These are phyloP conservation scores for Edolisoma coerulescens DNA, from an alignment of 2,113 vertebrate species.

Conservation along the genomic window DNA sequence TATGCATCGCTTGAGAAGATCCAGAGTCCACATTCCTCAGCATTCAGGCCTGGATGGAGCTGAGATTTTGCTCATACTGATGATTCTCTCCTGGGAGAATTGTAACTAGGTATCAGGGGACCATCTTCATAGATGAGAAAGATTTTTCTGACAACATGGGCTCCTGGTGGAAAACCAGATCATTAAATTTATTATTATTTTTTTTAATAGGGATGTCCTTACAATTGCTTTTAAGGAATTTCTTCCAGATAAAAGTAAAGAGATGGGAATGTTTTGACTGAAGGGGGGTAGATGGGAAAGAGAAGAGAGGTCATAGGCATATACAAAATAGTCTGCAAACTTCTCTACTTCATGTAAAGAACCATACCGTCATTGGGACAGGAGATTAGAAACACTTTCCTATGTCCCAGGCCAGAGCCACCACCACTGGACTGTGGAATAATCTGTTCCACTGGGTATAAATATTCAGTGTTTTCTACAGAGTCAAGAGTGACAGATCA, in stretches of 20 bases:
- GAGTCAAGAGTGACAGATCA: background rate
- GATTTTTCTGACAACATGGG: background rate
- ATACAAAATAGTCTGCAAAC: background rate
- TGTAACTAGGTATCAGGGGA: background rate
- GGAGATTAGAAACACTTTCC: background rate
- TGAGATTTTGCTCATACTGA: background rate
- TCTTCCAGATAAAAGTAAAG: background rate
- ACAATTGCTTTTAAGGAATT: background rate
- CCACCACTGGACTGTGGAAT: background rate
- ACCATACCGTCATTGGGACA: rapidly evolving
- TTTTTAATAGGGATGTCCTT: background rate
- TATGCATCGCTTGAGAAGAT: background rate
- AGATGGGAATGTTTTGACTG: background rate
- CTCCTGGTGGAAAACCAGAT: background rate
- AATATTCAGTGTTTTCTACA: background rate
- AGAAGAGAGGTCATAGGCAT: background rate
- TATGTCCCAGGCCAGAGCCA: background rate
- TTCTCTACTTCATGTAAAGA: background rate
- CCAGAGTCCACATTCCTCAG: background rate
- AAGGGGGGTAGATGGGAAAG: background rate
- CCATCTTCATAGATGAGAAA: background rate
- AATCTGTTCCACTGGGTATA: background rate
- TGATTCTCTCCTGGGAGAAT: background rate
- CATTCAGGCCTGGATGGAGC: background rate
- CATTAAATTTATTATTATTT: background rate